These are phyloP conservation scores for Urocyon cinereoargenteus DNA, from an alignment of 2,797 vertebrate species.

Conservation along the genomic window DNA sequence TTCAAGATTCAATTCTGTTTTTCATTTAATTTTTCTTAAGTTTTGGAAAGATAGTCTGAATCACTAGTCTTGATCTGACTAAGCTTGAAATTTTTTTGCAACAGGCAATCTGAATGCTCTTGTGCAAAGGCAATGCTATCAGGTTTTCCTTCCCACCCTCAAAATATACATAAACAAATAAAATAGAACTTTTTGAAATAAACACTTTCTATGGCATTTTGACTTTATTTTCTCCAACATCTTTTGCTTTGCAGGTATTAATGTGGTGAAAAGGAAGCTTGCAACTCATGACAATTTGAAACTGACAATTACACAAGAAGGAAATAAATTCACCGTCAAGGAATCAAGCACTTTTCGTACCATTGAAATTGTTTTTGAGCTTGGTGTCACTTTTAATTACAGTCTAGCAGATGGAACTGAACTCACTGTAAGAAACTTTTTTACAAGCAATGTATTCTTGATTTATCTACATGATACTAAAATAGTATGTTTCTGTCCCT, in stretches of 20 bases:
- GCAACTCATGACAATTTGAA: conserved; percentile 96
- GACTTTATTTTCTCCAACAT: not conserved
- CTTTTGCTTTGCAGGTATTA: conserved; percentile 89
- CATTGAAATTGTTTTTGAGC: conserved; percentile 93
- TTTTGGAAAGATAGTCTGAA: not conserved
- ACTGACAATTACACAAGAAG: conserved; percentile 92
- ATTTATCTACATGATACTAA: not conserved
- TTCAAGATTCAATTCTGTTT: not conserved
- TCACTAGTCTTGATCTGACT: not conserved
- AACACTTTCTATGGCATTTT: not conserved
- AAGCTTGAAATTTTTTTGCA: not conserved
- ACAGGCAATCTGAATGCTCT: not conserved
- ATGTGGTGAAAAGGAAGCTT: conserved; percentile 95
- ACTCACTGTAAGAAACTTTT: conserved; percentile 88
- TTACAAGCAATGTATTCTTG: not conserved
- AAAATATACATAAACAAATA: not conserved
- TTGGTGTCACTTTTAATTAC: conserved; percentile 93
- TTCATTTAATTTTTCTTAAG: conserved; percentile 15
- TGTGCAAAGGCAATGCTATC: not conserved
- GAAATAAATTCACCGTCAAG: conserved; percentile 93
- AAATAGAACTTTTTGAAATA: not conserved
- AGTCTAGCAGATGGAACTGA: conserved; percentile 96
- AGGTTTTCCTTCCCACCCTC: not conserved
- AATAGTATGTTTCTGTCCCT: not conserved
- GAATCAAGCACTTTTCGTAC: conserved; percentile 94